These are phyloP conservation scores for Stercorarius parasiticus DNA, from an alignment of 2,113 vertebrate genomes.

Conservation along the genomic window DNA sequence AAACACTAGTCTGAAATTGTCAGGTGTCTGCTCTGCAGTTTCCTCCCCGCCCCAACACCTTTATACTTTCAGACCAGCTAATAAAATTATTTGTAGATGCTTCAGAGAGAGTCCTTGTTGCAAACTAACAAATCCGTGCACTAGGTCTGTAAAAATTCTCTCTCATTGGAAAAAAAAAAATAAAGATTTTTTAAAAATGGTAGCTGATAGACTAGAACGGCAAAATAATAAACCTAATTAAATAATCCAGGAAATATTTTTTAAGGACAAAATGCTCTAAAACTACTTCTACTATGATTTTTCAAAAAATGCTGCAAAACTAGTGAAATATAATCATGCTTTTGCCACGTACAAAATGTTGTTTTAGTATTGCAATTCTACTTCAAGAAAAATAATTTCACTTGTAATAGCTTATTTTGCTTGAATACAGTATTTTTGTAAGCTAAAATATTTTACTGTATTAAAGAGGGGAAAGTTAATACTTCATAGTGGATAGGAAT, in stretches of 20 bases:
- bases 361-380: background rate
- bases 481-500: background rate
- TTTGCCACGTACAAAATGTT: background rate
- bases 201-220: background rate
- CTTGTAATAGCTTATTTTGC: background rate
- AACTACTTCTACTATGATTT: fast-evolving
- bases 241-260: background rate
- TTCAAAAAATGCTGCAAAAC: background rate
- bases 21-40: background rate
- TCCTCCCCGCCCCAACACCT: background rate
- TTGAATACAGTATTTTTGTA: background rate
- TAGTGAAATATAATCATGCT: background rate
- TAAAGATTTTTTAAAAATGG: background rate
- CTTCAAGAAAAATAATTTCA: background rate
- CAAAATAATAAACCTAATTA: background rate
- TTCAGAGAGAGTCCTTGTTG: background rate
- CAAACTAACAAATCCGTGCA: background rate
- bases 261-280: background rate
- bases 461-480: background rate
- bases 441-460: background rate
- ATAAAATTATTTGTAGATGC: background rate
- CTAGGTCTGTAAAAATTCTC: background rate
- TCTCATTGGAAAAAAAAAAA: background rate
- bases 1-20: background rate
- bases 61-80: background rate